Conservation (phyloP, 2,797 vertebrate genomes). For the Poeciliopsis presidionis region DNA sequence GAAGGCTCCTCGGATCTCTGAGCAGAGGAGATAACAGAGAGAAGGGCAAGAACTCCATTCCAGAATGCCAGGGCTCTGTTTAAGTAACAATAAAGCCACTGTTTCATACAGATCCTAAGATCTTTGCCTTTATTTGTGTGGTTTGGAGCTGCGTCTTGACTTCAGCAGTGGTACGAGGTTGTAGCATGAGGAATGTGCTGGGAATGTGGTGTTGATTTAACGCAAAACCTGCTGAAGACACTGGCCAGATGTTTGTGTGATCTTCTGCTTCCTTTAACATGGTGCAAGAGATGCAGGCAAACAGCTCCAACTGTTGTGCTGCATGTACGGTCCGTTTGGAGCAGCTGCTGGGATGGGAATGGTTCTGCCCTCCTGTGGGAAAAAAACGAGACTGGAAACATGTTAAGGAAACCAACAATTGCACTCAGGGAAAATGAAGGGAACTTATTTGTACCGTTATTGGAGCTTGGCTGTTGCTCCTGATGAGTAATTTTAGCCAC, state of each 20-base stretch:
- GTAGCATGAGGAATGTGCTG: constrained; percentile 51
- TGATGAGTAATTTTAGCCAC: constrained; percentile 24
- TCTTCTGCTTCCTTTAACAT: constrained; percentile 50
- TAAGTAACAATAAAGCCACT: background rate
- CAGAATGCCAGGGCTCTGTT: background rate
- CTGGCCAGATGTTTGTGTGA: constrained; percentile 65
- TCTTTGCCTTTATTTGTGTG: background rate
- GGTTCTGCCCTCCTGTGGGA: constrained; percentile 58
- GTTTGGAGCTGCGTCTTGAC: background rate
- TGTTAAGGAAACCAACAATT: background rate
- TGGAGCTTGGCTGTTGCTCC: constrained; percentile 4
- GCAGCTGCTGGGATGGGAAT: constrained; percentile 1
- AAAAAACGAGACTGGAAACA: constrained; percentile 12
- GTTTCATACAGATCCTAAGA: background rate
- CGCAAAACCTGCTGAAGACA: constrained; percentile 53
- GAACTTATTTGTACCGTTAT: constrained; percentile 15
- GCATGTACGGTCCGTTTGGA: background rate
- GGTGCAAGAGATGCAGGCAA: constrained; percentile 18
- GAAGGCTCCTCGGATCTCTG: constrained; percentile 46
- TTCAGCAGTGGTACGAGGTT: constrained; percentile 43
- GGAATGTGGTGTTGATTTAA: constrained; percentile 51
- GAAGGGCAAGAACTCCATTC: constrained; percentile 1
- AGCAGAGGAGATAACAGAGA: constrained; percentile 34
- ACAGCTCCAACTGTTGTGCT: constrained; percentile 37
- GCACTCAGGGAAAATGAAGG: background rate